These are phyloP conservation scores for Mesoclemmys tuberculata DNA, from an alignment of 2,113 vertebrate species.

Conservation along the genomic window DNA sequence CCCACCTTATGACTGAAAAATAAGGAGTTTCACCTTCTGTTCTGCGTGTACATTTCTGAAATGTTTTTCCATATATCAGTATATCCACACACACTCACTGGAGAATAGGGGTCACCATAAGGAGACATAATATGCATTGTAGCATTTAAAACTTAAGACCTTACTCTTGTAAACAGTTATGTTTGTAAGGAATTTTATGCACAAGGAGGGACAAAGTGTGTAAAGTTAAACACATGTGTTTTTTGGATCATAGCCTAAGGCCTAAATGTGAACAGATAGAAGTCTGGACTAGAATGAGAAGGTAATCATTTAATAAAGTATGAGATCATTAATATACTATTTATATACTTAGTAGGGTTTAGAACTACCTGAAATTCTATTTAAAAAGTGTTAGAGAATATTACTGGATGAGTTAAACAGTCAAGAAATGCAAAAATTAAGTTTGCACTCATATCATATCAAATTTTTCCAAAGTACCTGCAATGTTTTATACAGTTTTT, in stretches of 20 bases:
- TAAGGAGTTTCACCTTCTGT: not conserved
- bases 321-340: not conserved
- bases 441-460: not conserved
- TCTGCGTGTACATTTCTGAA: not conserved
- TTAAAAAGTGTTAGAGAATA: not conserved
- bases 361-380: not conserved
- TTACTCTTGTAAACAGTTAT: not conserved
- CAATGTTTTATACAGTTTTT: not conserved
- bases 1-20: constrained; percentile 46
- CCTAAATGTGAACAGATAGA: not conserved
- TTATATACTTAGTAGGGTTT: not conserved
- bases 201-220: not conserved
- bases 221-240: not conserved
- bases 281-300: not conserved
- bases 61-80: not conserved
- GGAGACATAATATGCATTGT: not conserved
- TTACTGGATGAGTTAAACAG: not conserved
- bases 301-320: not conserved
- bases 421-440: not conserved
- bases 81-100: not conserved
- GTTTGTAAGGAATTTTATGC: not conserved
- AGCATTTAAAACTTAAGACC: not conserved
- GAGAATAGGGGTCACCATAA: not conserved
- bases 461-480: not conserved
- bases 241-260: not conserved